phyloP scores from a whole-genome alignment of 1,140 invertebrate species.

The Bombus superbus region DNA sequence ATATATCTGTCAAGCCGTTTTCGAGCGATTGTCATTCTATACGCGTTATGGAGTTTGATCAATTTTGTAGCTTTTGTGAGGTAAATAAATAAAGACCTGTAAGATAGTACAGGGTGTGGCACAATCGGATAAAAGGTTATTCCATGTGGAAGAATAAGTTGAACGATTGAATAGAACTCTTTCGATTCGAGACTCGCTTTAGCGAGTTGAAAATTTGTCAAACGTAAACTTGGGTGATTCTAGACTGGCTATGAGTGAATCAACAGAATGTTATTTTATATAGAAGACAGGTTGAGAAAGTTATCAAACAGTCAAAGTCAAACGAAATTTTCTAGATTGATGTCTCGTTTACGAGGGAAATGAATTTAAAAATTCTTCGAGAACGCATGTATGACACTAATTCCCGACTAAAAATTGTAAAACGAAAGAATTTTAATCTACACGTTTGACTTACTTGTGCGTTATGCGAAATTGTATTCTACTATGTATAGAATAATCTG shows the following conservation, averaged over 20 bases:
- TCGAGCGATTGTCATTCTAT: neutral
- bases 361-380: too few species aligned
- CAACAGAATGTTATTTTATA: too few species aligned
- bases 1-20: neutral
- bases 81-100: neutral
- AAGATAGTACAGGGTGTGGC: neutral
- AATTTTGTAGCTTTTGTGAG: neutral
- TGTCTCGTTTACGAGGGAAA: too few species aligned
- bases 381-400: too few species aligned
- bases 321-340: too few species aligned
- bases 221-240: neutral
- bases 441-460: too few species aligned
- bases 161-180: neutral
- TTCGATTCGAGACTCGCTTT: neutral
- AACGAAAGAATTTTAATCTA: too few species aligned
- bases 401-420: too few species aligned
- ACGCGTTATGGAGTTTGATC: slow-evolving; percentile 28
- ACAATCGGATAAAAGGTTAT: neutral
- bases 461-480: too few species aligned
- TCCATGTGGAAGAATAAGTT: neutral
- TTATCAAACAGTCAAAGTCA: too few species aligned
- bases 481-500: too few species aligned
- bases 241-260: neutral
- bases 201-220: neutral
- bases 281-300: too few species aligned